Percentiles rank a stretch among this genome's conserved stretches.
phyloP scores from a whole-genome alignment of 2,113 vertebrate genomes.

The Xiphophorus couchianus region DNA sequence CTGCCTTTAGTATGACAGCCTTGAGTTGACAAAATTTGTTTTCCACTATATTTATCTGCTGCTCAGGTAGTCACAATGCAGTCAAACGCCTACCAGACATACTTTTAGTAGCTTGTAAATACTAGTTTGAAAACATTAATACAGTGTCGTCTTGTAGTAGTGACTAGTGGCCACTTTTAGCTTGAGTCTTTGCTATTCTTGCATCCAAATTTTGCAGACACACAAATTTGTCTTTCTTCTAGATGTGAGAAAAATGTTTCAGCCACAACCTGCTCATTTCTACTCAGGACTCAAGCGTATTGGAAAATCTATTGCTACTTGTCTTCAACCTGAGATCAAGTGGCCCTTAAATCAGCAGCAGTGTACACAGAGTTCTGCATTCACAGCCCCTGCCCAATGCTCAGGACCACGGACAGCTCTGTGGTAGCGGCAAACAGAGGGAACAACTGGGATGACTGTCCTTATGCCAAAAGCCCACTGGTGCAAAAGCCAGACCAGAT shows the following conservation, averaged over 20 bases:
- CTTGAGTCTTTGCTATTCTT: not conserved
- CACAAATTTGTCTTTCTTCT: not conserved
- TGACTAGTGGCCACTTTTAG: not conserved
- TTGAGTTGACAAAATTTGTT: too few species aligned
- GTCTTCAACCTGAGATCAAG: not conserved
- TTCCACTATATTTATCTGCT: too few species aligned
- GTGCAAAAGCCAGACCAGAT: slow-evolving; percentile 32
- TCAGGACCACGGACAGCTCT: slow-evolving; percentile 80
- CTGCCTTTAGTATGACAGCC: too few species aligned
- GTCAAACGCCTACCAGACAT: too few species aligned
- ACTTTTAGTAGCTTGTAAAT: too few species aligned
- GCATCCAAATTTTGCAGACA: not conserved
- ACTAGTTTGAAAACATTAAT: too few species aligned
- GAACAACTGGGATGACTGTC: not conserved
- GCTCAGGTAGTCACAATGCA: too few species aligned
- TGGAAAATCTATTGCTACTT: not conserved
- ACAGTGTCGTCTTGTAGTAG: not conserved
- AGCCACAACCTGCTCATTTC: not conserved
- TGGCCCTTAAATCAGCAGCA: slow-evolving; percentile 5
- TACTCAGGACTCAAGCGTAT: not conserved
- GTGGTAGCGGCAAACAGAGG: slow-evolving; percentile 16
- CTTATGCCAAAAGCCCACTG: slow-evolving; percentile 19
- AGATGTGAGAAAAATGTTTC: not conserved
- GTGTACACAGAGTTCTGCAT: slow-evolving; percentile 3
- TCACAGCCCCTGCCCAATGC: slow-evolving; percentile 12